Conservation (phyloP, 1,140 invertebrate species). For the Camponotus pennsylvanicus region DNA sequence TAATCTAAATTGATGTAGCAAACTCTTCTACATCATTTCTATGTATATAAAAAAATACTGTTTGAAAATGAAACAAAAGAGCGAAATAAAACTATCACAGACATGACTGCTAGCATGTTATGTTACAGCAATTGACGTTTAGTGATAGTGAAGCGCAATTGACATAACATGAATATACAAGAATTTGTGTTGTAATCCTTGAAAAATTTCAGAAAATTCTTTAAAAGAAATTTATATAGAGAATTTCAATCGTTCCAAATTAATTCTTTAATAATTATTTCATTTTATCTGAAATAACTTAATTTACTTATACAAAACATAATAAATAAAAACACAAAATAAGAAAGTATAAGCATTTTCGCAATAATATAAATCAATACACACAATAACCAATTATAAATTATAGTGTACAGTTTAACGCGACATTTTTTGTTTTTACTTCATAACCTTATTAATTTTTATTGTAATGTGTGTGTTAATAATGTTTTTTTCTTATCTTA, state of each 20-base stretch:
- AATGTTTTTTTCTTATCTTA: background rate
- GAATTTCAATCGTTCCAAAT: conserved; percentile 16
- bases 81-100: conserved; percentile 7
- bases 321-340: background rate
- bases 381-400: background rate
- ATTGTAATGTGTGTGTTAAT: background rate
- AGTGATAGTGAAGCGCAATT: conserved; percentile 7
- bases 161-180: background rate
- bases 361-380: background rate
- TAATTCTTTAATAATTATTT: background rate
- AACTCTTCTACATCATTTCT: background rate
- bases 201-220: background rate
- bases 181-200: background rate
- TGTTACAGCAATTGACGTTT: conserved; percentile 1
- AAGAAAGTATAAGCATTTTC: background rate
- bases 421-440: background rate
- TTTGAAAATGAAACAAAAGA: conserved; percentile 26
- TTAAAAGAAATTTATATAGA: background rate
- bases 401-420: background rate
- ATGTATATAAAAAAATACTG: conserved; percentile 19
- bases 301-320: background rate
- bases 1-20: background rate
- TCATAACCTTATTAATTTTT: conserved; percentile 21
- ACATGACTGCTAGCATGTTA: conserved; percentile 17
- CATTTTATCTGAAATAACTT: background rate